Evolutionary conservation across 2,797 vertebrate genomes (phyloP).

Genomic region (Leucoraja ocellata): DNA sequence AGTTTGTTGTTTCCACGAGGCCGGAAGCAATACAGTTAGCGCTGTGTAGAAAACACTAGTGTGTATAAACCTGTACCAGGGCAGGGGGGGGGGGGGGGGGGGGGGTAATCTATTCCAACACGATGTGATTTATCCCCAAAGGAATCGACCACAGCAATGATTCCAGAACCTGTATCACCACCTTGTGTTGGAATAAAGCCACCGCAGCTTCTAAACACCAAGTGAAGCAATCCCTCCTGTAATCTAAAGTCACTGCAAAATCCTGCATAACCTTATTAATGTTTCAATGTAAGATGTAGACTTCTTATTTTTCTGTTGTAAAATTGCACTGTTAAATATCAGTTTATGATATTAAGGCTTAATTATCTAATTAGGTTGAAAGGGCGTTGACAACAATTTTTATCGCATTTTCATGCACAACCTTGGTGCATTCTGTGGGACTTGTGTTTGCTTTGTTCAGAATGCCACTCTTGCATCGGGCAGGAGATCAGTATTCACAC

Average conservation of each 20-base stretch:
- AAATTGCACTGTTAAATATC: neutral
- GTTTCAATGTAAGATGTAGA: neutral
- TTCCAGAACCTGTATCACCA: slow-evolving; percentile 24
- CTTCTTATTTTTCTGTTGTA: neutral
- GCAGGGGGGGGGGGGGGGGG: no score
- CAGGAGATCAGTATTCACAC: neutral
- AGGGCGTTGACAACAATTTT: neutral
- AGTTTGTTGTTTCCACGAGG: no score
- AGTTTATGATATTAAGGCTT: neutral
- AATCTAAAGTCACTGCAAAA: no score
- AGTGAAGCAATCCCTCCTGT: neutral
- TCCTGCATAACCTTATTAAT: neutral
- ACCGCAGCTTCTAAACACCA: neutral
- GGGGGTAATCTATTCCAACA: no score
- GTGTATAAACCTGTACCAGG: no score
- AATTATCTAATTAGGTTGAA: neutral
- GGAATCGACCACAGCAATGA: neutral
- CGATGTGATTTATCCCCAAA: neutral
- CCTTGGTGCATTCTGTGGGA: neutral
- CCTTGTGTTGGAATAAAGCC: slow-evolving; percentile 32
- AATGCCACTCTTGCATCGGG: neutral
- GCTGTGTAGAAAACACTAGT: no score
- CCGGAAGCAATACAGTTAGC: no score
- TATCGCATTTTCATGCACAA: neutral
- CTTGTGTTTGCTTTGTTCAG: neutral